Conservation (phyloP, 1,140 invertebrate species). For the Lanistes nyassanus region DNA sequence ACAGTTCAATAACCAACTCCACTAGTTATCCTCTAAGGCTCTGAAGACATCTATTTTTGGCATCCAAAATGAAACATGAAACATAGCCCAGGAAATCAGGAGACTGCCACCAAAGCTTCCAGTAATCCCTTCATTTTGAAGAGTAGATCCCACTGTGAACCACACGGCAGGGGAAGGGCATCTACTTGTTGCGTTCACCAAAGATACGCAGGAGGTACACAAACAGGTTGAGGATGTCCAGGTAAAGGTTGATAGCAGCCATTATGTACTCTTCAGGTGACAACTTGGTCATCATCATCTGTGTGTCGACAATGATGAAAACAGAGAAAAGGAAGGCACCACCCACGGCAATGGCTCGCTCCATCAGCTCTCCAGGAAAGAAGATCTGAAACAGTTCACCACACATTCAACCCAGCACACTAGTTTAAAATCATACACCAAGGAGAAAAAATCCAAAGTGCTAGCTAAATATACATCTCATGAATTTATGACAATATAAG, state of each 20-base stretch:
- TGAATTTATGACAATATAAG: no score
- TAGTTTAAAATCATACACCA: slow-evolving; percentile 1
- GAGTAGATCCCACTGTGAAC: no score
- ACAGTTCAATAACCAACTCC: no score
- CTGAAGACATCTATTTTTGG: no score
- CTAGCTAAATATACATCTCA: not conserved
- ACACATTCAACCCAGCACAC: not conserved
- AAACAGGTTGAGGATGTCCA: slow-evolving; percentile 90
- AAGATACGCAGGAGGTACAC: slow-evolving; percentile 78
- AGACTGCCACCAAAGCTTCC: no score
- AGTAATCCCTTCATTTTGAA: no score
- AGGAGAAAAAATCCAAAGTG: not conserved
- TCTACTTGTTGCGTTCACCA: slow-evolving; percentile 41
- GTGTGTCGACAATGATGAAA: slow-evolving; percentile 77
- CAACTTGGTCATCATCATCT: slow-evolving; percentile 76
- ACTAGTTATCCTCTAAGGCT: no score
- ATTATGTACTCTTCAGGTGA: slow-evolving; percentile 83
- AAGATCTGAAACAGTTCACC: slow-evolving; percentile 72
- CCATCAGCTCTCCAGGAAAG: slow-evolving; percentile 75
- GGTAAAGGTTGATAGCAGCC: slow-evolving; percentile 84
- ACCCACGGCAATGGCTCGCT: slow-evolving; percentile 75
- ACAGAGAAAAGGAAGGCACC: slow-evolving; percentile 81
- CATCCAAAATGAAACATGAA: no score
- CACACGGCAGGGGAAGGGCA: no score
- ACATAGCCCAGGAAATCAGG: no score